Base-by-base conservation (phyloP, 1,140 invertebrate genomes). In the Brachionus calyciflorus region DNA sequence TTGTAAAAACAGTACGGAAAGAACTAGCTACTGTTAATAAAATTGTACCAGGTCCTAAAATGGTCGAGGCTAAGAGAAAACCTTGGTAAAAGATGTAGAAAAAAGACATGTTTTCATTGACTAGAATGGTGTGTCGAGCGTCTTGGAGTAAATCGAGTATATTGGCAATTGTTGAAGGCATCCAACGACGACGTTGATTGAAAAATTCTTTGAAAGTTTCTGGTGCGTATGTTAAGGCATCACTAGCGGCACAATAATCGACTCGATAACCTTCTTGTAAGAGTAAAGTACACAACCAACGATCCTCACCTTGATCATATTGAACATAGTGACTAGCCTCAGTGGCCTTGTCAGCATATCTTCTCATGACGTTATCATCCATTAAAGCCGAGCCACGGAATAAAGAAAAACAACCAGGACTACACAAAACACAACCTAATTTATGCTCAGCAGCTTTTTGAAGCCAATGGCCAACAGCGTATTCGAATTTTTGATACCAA, bases 121-220 rank as follows among this genome's bases (percentile, higher is more conserved):
- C 83, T 63, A 82, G 80, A 3, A 88, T 83, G 3, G 87, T 88
- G 73, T 82, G 82, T 77, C 84, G 83, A 77, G 85, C 87, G 77
- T 88, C 87, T 5, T 82, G 79, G 1, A 90, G 80, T 9, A 90
- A 81, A 80, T 90, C 89, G 80, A 89, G 84, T 77, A 90, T 89
- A 81, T 90, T 90, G 55, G 89, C 89, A 80, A 89, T 85, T 5
- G 89, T 90, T 5, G 88, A 89, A 1, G 89, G 89, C 63, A 89
- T 88, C 89, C 89, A 90, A 6, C 89, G 82, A 65, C 89, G 81
- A 6, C 88, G 80, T 81, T 89, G 89, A 78, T 84, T 84, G 79
- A 83, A 85, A 77, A 84, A 84, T 77, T 84, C 83, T 44, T 82
- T 81, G 78, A 87, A 86, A 5, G 85, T 86, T 84, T 90, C 88